Evolutionary conservation across 2,113 vertebrate genomes (phyloP), one percentile per base, ranked within the genome.

Genomic region (Hydrolagus affinis): DNA sequence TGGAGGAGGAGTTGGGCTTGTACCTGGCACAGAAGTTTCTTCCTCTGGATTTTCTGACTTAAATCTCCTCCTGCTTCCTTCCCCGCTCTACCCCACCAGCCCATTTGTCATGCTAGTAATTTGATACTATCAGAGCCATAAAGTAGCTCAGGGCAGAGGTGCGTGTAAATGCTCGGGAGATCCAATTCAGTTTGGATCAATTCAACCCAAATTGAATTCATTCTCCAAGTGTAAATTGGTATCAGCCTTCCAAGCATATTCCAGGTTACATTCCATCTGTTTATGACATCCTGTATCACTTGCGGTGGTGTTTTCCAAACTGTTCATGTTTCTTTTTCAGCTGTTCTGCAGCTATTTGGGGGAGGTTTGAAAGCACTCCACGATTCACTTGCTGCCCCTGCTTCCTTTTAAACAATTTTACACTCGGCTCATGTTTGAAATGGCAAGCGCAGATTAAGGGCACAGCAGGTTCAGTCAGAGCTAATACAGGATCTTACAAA

Each of bases 201-300:
- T 21, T 57, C 23, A 62, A 80, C 11, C 76, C 76, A 80, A 62
- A 28, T 56, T 75, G 73, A 75, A 75, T 80, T 80, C 76, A 25
- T 23, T 80, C 23, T 80, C 59, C 59, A 62, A 80, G 76, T 62
- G 76, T 80, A 62, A 62, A 80, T 62, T 80, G 76, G 76, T 80
- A 80, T 80, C 76, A 80, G 76, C 76, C 76, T 80, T 60, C 62
- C 59, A 62, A 62, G 66, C 59, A 83, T 83, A 62, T 80, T 62
- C 78, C 60, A 83, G 78, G 76, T 80, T 80, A 62, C 28, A n/a
- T 66, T 83, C 78, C 78, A 83, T 83, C 78, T 83, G 78, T 23
- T 83, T 83, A 66, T 83, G 23, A 83, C 78, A 83, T 83, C 21
- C 14, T n/a, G 62, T 62, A 57, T 60, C 78, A 83, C 78, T 83